phyloP scores from a whole-genome alignment of 2,888 invertebrate species.

The Zootermopsis nevadensis region DNA sequence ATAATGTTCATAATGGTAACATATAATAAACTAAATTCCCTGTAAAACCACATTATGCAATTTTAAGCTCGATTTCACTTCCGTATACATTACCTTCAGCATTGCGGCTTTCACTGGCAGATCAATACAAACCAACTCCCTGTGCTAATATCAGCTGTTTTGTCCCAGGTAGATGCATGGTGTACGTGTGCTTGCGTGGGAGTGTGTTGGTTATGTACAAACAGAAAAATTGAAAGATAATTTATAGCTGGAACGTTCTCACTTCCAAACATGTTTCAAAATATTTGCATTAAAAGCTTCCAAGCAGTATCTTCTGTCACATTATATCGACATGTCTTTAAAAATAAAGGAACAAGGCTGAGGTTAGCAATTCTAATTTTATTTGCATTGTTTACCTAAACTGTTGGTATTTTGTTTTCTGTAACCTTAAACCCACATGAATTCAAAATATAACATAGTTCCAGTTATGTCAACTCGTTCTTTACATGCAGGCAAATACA shows the following conservation, averaged over 20 bases:
- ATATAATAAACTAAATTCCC: not conserved
- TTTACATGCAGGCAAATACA: too few species aligned
- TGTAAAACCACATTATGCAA: not conserved
- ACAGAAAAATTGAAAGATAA: not conserved
- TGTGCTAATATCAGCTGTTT: constrained; percentile 52
- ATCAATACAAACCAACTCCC: constrained; percentile 52
- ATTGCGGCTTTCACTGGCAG: constrained; percentile 43
- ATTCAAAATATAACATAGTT: too few species aligned
- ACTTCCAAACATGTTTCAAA: constrained; percentile 42
- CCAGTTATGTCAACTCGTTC: too few species aligned
- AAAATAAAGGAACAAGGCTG: constrained; percentile 47
- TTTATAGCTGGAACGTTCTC: not conserved
- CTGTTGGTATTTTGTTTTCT: too few species aligned
- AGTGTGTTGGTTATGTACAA: not conserved
- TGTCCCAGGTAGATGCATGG: not conserved
- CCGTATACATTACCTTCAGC: constrained; percentile 27
- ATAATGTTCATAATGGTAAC: not conserved
- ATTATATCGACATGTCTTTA: constrained; percentile 38
- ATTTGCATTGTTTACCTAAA: not conserved
- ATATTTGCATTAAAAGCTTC: constrained; percentile 38
- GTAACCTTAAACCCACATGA: too few species aligned
- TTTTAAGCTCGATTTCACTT: not conserved
- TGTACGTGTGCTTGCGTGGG: constrained; percentile 9
- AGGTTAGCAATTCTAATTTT: constrained; percentile 46
- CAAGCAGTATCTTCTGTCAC: constrained; percentile 40